These are phyloP conservation scores for Phania funesta DNA, from an alignment of 2,888 invertebrate genomes.

Conservation along the genomic window DNA sequence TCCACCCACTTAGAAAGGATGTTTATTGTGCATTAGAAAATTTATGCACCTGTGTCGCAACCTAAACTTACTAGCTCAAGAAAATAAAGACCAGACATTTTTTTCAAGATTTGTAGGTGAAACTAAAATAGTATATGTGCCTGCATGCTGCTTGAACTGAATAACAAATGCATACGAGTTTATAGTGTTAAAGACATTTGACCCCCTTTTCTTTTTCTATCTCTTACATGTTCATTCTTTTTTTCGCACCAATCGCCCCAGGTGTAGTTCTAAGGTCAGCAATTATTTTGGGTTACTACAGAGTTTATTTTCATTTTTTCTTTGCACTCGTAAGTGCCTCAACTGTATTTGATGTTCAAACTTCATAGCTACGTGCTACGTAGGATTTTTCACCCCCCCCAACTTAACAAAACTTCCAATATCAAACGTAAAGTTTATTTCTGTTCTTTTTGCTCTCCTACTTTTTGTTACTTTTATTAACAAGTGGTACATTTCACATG, in stretches of 20 bases:
- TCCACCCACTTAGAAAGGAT: no score
- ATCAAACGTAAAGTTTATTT: slow-evolving; percentile 56
- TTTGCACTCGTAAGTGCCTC: neutral
- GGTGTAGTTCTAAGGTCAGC: slow-evolving; percentile 82
- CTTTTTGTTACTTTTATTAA: slow-evolving; percentile 33
- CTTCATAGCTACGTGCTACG: slow-evolving; percentile 21
- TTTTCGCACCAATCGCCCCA: slow-evolving; percentile 94
- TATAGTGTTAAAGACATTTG: slow-evolving; percentile 56
- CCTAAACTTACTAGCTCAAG: neutral
- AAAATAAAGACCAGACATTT: neutral
- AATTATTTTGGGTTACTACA: slow-evolving; percentile 74
- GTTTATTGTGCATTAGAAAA: no score
- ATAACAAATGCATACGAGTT: slow-evolving; percentile 39
- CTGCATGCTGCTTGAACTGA: neutral
- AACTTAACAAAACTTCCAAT: slow-evolving; percentile 38
- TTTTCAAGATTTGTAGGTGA: neutral
- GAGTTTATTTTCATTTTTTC: slow-evolving; percentile 4
- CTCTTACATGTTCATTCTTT: neutral
- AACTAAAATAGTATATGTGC: slow-evolving; percentile 4
- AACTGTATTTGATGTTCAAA: slow-evolving; percentile 26
- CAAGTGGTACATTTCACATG: slow-evolving; percentile 41
- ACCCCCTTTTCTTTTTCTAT: slow-evolving; percentile 35
- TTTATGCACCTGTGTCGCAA: neutral
- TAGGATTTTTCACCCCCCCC: neutral
- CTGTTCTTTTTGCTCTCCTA: neutral